Percentiles rank a stretch among this genome's conserved stretches.
phyloP scores from a whole-genome alignment of 1,140 invertebrate species.

The Lordiphosa collinella region DNA sequence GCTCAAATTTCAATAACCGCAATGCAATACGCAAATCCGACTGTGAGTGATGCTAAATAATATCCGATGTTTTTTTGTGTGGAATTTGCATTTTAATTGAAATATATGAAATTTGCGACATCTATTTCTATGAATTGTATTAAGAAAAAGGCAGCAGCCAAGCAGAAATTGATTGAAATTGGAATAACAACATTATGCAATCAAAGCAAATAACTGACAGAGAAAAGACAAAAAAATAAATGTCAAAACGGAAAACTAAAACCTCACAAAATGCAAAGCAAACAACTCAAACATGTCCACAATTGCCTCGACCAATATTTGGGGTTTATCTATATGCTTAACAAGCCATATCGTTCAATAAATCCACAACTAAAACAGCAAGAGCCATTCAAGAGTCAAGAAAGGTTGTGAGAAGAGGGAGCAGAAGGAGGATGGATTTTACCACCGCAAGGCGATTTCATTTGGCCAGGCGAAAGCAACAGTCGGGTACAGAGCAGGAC shows the following conservation, averaged over 20 bases:
- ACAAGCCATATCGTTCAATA: slow-evolving; percentile 58
- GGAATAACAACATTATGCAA: slow-evolving; percentile 56
- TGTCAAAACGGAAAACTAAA: slow-evolving; percentile 38
- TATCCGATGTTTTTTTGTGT: slow-evolving; percentile 19
- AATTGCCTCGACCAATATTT: slow-evolving; percentile 59
- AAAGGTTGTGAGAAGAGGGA: not conserved
- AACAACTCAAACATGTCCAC: slow-evolving; percentile 40
- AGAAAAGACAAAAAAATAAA: slow-evolving; percentile 2
- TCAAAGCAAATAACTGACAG: slow-evolving; percentile 52
- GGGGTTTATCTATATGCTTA: slow-evolving; percentile 42
- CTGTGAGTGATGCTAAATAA: slow-evolving; percentile 20
- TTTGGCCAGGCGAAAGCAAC: not conserved
- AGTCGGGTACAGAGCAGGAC: slow-evolving; percentile 20
- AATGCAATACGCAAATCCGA: slow-evolving; percentile 8
- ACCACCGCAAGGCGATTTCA: too few species aligned
- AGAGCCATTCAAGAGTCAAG: slow-evolving; percentile 38
- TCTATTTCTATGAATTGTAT: slow-evolving; percentile 52
- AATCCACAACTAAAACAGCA: slow-evolving; percentile 63
- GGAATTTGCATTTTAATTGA: slow-evolving; percentile 52
- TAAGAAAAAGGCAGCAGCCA: slow-evolving; percentile 8
- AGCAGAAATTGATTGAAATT: slow-evolving; percentile 12
- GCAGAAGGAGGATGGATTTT: not conserved
- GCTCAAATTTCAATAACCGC: slow-evolving; percentile 12
- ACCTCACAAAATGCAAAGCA: slow-evolving; percentile 53
- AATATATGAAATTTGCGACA: slow-evolving; percentile 56